Evolutionary conservation across 2,888 invertebrate genomes (phyloP).

Genomic region (Brenthis hecate): DNA sequence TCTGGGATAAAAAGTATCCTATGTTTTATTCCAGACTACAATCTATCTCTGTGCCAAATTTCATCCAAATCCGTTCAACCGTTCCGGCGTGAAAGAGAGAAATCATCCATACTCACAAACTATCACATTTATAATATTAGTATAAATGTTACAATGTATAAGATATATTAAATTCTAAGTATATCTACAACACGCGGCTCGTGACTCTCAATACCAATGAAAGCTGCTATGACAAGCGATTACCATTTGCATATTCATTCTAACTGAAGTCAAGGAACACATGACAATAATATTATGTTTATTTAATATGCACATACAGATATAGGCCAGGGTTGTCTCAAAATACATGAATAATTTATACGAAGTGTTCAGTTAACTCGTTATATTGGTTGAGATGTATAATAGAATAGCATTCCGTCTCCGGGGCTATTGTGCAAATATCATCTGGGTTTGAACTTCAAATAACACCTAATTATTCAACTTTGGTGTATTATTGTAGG

Average conservation of each 20-base stretch:
- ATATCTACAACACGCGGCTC: neutral
- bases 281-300: slow-evolving; percentile 15
- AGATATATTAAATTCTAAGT: neutral
- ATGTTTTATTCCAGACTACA: too few species aligned
- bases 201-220: neutral
- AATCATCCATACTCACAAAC: too few species aligned
- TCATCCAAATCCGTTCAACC: too few species aligned
- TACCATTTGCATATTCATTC: slow-evolving; percentile 4
- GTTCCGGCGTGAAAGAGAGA: too few species aligned
- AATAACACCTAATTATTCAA: slow-evolving; percentile 69
- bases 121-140: too few species aligned
- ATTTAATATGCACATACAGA: slow-evolving; percentile 10
- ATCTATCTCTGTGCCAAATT: too few species aligned
- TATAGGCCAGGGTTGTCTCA: slow-evolving; percentile 23
- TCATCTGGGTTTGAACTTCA: slow-evolving; percentile 60
- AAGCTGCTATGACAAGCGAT: neutral
- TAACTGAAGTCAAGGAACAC: neutral
- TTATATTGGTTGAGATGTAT: slow-evolving; percentile 28
- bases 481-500: slow-evolving; percentile 46
- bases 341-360: slow-evolving; percentile 34
- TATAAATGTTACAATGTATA: neutral
- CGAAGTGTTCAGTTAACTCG: slow-evolving; percentile 20
- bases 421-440: slow-evolving; percentile 53
- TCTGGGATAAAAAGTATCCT: too few species aligned
- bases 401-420: slow-evolving; percentile 32